Percentiles rank a stretch among this genome's conserved stretches.
phyloP scores from a whole-genome alignment of 2,797 vertebrate genomes.

The Gastrophryne carolinensis region DNA sequence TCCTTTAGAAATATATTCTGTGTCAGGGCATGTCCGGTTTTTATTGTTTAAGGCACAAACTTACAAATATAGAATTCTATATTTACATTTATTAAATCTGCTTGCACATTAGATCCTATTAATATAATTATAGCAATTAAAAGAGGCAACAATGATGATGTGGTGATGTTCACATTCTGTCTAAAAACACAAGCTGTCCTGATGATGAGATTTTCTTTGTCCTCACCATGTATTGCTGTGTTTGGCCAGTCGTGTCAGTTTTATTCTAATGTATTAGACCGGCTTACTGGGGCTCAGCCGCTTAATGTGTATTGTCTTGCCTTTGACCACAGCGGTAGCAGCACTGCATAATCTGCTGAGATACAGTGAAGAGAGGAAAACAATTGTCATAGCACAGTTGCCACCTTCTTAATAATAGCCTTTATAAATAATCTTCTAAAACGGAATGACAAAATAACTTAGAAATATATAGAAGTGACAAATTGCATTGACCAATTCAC shows the following conservation, averaged over 20 bases:
- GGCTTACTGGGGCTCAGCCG: conserved; percentile 1
- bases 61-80: too few relatives aligned
- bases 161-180: neutral
- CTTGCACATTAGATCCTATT: conserved; percentile 4
- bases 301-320: conserved; percentile 25
- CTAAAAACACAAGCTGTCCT: conserved; percentile 13
- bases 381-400: conserved; percentile 21
- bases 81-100: too few relatives aligned
- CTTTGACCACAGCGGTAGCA: neutral
- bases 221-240: neutral
- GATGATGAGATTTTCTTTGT: conserved; percentile 6
- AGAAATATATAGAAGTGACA: conserved; percentile 30
- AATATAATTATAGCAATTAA: conserved; percentile 10
- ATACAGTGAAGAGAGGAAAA: conserved; percentile 24
- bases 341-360: neutral
- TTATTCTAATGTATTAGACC: neutral
- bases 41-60: too few relatives aligned
- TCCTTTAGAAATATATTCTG: too few relatives aligned
- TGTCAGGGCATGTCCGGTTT: too few relatives aligned
- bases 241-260: conserved; percentile 14
- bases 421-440: conserved; percentile 33
- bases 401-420: conserved; percentile 9
- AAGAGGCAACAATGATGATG: neutral
- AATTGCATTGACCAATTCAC: conserved; percentile 40
- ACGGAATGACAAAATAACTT: conserved; percentile 9